Conservation (phyloP, 2,113 vertebrate genomes). For the Sebastes fasciatus region DNA sequence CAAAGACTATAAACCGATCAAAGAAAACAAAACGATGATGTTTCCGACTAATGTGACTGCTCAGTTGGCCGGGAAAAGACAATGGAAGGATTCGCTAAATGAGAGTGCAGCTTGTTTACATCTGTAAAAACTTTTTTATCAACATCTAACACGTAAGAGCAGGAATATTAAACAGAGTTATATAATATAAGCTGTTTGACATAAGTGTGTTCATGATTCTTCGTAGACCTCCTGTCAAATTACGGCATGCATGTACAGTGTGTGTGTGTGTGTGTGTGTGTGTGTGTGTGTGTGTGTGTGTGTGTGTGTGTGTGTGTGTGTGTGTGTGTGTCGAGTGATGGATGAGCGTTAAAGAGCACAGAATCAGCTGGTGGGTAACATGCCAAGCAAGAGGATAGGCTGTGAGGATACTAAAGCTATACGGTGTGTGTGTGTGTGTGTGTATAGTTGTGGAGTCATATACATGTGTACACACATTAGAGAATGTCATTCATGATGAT, state of each 20-base stretch:
- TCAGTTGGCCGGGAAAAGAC: background rate
- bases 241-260: background rate
- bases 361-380: background rate
- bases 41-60: background rate
- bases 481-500: background rate
- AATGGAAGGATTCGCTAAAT: background rate
- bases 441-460: too few species aligned
- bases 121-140: background rate
- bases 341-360: background rate
- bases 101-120: background rate
- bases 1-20: background rate
- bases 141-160: background rate
- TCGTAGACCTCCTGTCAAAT: background rate
- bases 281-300: background rate
- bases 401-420: background rate
- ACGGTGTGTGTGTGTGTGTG: background rate
- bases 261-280: background rate
- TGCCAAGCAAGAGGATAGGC: background rate
- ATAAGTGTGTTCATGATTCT: slow-evolving; percentile 4
- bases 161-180: slow-evolving; percentile 10
- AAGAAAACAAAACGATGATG: background rate
- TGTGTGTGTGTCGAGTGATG: background rate
- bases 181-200: slow-evolving; percentile 17
- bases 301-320: background rate
- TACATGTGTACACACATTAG: background rate